Base-by-base conservation (phyloP, 2,888 invertebrate species). In the Sturmia bella region DNA sequence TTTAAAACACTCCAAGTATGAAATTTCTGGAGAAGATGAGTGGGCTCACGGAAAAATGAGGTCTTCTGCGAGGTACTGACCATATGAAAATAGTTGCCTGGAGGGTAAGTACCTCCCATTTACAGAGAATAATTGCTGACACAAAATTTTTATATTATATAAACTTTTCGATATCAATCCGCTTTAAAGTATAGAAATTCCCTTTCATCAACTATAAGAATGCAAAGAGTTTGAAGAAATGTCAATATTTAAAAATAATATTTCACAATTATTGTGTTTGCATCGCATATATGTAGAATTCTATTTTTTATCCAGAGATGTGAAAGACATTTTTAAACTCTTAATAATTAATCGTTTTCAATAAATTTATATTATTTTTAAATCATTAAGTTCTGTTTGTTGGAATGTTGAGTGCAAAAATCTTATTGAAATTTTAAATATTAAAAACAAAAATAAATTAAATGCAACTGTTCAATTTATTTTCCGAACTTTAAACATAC, bases 201-300 rank as follows among this genome's bases (percentile, higher is more conserved):
- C n/a, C n/a, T n/a, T n/a, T n/a, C n/a, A n/a, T n/a, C n/a, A n/a
- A n/a, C n/a, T n/a, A n/a, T n/a, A n/a, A n/a, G n/a, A 27, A 54
- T 15, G 17, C 1, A n/a, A n/a, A 24, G 9, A 5, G 11, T 15
- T 5, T 57, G 5, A 7, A 19, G 17, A 59, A 3, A 15, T n/a
- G n/a, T n/a, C n/a, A 43, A 15, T 43, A 13, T 57, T 9, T 4
- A 61, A 21, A 52, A 12, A n/a, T 41, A 48, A 37, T n/a, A 39
- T 17, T 59, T 59, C 11, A 19, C 9, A 32, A 37, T n/a, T 11
- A 32, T 32, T 7, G 9, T 32, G 9, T 9, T 2, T 39, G 19
- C 21, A 70, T n/a, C n/a, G n/a, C n/a, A 48, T 48, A 57, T 19
- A 59, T 75, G 57, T 17, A 45, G 66, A 24, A 50, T 59, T 59